Percentiles rank a stretch among this genome's conserved stretches.
Evolutionary conservation across 2,797 vertebrate species (phyloP).

Genomic region (Mallotus villosus): DNA sequence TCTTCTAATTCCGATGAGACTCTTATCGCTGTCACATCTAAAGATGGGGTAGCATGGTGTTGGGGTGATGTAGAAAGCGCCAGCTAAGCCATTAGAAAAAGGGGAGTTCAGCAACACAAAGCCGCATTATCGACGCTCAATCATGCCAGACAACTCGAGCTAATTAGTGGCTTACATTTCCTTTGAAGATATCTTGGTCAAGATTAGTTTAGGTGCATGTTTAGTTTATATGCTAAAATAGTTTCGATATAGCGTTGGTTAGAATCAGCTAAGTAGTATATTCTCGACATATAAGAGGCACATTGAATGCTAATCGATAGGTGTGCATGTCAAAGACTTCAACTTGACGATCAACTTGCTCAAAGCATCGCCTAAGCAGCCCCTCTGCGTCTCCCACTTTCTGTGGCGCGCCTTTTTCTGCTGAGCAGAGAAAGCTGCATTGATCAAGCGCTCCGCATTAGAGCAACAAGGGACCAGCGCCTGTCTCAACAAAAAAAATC

Average conservation of each 20-base stretch:
- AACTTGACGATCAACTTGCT: constrained; percentile 8
- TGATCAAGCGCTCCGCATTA: constrained; percentile 32
- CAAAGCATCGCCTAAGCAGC: not conserved
- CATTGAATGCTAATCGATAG: not conserved
- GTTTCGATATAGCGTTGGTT: not conserved
- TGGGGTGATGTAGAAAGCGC: constrained; percentile 32
- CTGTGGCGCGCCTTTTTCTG: constrained; percentile 57
- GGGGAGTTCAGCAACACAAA: constrained; percentile 47
- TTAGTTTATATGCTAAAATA: not conserved
- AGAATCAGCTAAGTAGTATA: not conserved
- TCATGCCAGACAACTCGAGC: not conserved
- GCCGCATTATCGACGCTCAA: constrained; percentile 40
- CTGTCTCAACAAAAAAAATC: not conserved
- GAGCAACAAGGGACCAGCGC: constrained; percentile 20
- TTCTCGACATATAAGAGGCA: not conserved
- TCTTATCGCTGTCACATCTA: not conserved
- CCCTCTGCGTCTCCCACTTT: constrained; percentile 45
- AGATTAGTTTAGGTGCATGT: not conserved
- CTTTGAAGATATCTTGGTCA: not conserved
- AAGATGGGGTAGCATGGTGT: constrained; percentile 5
- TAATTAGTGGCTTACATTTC: not conserved
- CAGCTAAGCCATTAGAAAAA: constrained; percentile 32
- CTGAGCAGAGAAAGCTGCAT: constrained; percentile 69
- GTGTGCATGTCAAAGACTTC: not conserved
- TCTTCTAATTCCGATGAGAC: not conserved